Percentiles rank a stretch among this genome's conserved stretches.
Conservation (phyloP, 2,888 invertebrate species). For the Mamestra brassicae region DNA sequence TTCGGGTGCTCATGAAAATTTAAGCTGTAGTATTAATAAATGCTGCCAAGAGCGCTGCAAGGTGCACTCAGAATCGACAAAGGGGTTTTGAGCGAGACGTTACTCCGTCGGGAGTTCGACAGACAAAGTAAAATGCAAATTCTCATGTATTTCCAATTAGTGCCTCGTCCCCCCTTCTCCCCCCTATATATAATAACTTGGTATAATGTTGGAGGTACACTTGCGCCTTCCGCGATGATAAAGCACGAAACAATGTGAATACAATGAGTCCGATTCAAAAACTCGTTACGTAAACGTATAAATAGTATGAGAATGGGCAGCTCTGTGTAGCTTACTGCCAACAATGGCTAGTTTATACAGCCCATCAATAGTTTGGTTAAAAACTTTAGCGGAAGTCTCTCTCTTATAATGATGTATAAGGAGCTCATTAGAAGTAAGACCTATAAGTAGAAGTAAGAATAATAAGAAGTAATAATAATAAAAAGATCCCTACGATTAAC, state of each 20-base stretch:
- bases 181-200: conserved; percentile 70
- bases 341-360: not conserved
- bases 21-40: conserved; percentile 56
- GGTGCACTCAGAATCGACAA: conserved; percentile 73
- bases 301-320: not conserved
- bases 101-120: conserved; percentile 76
- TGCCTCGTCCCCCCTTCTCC: conserved; percentile 57
- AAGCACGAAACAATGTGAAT: conserved; percentile 13
- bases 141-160: conserved; percentile 89
- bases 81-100: conserved; percentile 75
- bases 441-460: not conserved
- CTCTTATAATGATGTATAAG: not conserved
- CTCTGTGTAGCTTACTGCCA: not conserved
- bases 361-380: not conserved
- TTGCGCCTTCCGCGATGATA: conserved; percentile 28
- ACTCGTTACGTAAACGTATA: conserved; percentile 2
- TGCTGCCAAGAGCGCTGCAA: conserved; percentile 35
- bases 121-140: conserved; percentile 90
- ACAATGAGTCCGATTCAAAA: not conserved
- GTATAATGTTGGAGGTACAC: conserved; percentile 45
- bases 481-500: not conserved
- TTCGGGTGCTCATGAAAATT: conserved; percentile 37
- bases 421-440: no score
- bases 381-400: not conserved
- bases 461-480: no score